A percentile compares a stretch with the other conserved stretches of the same genome.
These are phyloP conservation scores for Nesoenas mayeri DNA, from an alignment of 2,113 vertebrate genomes.

Conservation along the genomic window DNA sequence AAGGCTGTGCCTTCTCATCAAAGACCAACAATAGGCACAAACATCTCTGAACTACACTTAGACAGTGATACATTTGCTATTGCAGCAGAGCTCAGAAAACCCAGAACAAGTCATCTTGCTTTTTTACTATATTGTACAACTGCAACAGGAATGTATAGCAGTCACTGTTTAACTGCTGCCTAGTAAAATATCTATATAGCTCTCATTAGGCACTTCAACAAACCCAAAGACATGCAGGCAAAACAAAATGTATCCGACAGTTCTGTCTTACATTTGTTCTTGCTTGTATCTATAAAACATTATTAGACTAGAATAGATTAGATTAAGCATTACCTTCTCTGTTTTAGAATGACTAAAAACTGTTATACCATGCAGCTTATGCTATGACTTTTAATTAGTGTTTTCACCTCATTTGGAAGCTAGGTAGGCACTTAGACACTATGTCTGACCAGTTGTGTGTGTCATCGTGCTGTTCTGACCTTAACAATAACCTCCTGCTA, in stretches of 20 bases:
- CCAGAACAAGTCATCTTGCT: not conserved
- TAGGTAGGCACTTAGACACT: not conserved
- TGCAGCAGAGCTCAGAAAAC: not conserved
- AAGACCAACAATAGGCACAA: not conserved
- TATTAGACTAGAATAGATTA: not conserved
- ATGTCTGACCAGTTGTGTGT: not conserved
- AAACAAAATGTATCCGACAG: not conserved
- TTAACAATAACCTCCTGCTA: not conserved
- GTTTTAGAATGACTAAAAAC: not conserved
- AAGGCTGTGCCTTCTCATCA: not conserved
- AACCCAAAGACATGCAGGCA: not conserved
- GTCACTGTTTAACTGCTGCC: not conserved
- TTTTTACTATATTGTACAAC: not conserved
- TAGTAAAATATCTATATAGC: not conserved
- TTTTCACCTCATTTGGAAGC: not conserved
- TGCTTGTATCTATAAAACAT: not conserved
- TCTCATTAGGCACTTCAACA: not conserved
- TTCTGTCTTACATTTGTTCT: not conserved
- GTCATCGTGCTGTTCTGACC: not conserved
- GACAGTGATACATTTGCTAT: not conserved
- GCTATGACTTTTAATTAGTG: not conserved
- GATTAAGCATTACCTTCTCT: not conserved
- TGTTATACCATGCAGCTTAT: not conserved
- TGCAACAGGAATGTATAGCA: not conserved
- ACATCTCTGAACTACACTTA: not conserved